Conservation (phyloP, 2,888 invertebrate species). For the Dasysyrphus tricinctus region DNA sequence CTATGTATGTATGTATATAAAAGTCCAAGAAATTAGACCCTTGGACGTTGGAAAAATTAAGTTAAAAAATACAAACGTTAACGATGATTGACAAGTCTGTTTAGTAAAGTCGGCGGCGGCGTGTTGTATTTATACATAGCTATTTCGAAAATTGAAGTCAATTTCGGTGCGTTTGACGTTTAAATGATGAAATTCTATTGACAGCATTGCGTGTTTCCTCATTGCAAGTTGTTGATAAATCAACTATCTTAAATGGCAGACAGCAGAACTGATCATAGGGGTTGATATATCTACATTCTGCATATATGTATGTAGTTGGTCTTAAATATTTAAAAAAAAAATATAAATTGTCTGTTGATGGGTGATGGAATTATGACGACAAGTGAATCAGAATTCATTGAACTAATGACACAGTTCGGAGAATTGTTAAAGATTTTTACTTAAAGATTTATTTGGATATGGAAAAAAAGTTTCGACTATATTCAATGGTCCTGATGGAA, state of each 20-base stretch:
- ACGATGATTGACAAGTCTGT: constrained; percentile 74
- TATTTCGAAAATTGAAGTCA: constrained; percentile 51
- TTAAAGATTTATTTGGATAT: neutral
- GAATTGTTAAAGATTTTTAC: neutral
- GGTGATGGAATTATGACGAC: constrained; percentile 19
- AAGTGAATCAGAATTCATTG: constrained; percentile 46
- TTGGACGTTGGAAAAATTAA: constrained; percentile 25
- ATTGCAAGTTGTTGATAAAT: constrained; percentile 44
- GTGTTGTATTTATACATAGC: neutral
- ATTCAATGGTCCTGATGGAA: neutral
- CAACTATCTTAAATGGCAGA: constrained; percentile 42
- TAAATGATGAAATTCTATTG: constrained; percentile 56
- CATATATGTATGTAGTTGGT: no score
- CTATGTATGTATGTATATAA: neutral
- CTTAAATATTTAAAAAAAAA: neutral
- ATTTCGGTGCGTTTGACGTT: constrained; percentile 66
- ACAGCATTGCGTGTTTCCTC: constrained; percentile 69
- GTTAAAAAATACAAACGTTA: constrained; percentile 26
- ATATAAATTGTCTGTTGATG: constrained; percentile 13
- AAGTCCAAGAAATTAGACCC: constrained; percentile 30
- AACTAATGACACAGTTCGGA: constrained; percentile 13
- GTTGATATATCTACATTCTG: no score
- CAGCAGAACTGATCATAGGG: constrained; percentile 43
- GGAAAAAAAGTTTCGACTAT: neutral
- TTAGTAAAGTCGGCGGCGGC: constrained; percentile 49